These are phyloP conservation scores for Nemopilema nomurai DNA, from an alignment of 30 jellyfish, hydroid and myxozoan genomes.

Conservation along the genomic window DNA sequence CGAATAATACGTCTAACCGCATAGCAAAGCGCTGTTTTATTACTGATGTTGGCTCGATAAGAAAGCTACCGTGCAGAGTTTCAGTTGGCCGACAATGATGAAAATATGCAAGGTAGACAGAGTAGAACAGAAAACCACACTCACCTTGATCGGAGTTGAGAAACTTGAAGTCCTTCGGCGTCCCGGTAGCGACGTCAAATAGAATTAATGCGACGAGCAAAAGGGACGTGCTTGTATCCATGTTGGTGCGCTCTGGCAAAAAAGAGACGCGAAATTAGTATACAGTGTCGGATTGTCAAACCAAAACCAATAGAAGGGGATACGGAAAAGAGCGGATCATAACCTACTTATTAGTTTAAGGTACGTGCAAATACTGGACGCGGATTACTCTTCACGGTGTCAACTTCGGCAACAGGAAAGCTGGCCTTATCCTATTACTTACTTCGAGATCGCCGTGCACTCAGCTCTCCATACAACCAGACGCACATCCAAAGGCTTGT, in stretches of 20 bases:
- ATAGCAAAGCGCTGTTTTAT: too few species aligned
- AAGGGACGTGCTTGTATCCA: neutral
- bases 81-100: too few species aligned
- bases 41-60: too few species aligned
- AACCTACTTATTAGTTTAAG: neutral
- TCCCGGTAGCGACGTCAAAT: slow-evolving; percentile 6
- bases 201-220: neutral
- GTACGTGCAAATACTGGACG: neutral
- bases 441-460: neutral
- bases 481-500: neutral
- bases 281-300: neutral
- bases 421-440: neutral
- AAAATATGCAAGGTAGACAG: too few species aligned
- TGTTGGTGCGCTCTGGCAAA: neutral
- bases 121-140: neutral
- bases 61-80: too few species aligned
- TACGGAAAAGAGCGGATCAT: neutral
- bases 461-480: neutral
- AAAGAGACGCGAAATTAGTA: neutral
- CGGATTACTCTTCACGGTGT: neutral
- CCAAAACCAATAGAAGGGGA: neutral
- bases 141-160: slow-evolving; percentile 53
- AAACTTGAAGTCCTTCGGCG: slow-evolving; percentile 48
- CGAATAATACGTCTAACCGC: too few species aligned
- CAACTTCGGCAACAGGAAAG: neutral